Evolutionary conservation across 2,888 invertebrate genomes (phyloP), one percentile per base, ranked within the genome.

Genomic region (Eupeodes luniger): DNA sequence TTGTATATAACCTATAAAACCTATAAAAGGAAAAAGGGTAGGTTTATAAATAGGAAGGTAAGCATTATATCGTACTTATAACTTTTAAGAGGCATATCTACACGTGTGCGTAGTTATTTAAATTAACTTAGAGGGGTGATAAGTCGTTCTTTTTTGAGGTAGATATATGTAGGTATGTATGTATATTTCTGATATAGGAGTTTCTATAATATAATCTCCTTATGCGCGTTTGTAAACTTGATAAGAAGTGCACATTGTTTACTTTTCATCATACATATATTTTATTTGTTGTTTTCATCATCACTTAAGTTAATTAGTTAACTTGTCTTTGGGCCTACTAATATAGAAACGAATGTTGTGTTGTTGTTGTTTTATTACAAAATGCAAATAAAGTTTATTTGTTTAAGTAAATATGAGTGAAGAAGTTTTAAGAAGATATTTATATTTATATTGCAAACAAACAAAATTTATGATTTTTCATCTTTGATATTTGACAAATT

Each of bases 41-140:
- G 5, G 36, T 14, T 27, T 61, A 40, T 40, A 40, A 40, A 40
- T 40, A 40, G 40, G 40, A 7, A 27, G n/a, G 12, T 16, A 34
- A 14, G 12, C 19, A 27, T 57, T 57, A 27, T 12, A 12, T 27
- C 19, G 27, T 10, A 2, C 14, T 27, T 27, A 27, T 27, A 57
- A 57, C 57, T 57, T 40, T 40, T 14, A 57, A 34, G 57, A 14
- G 14, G 57, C 27, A 57, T 14, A 57, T 12, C 19, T 19, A 19
- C 19, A 64, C 12, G 19, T 44, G 64, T 64, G 16, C 12, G 14
- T n/a, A 19, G 27, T 19, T 36, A 59, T 34, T 59, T 34, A 59
- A 59, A 59, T 59, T 59, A 36, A 36, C 14, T 44, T 19, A 19
- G 11, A 19, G 44, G 64, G 64, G 16, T 19, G 64, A 64, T 64